Conservation (phyloP, 2,797 vertebrate species). For the Lemur catta region DNA sequence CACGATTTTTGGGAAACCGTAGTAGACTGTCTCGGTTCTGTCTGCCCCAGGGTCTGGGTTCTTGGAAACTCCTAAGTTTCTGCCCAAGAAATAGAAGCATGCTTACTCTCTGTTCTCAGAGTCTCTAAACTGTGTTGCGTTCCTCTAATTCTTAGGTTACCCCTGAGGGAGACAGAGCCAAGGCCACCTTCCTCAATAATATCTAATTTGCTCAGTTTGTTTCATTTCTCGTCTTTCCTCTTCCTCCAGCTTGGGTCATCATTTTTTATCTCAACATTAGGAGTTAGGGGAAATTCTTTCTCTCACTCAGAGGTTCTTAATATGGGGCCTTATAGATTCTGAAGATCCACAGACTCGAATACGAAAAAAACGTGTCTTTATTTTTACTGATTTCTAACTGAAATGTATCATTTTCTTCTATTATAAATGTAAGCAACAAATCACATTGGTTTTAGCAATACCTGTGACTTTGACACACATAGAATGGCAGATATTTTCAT, state of each 20-base stretch:
- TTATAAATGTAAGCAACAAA: not conserved
- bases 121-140: not conserved
- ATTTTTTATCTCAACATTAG: not conserved
- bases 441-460: not conserved
- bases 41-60: not conserved
- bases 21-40: not conserved
- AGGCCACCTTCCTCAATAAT: not conserved
- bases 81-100: not conserved
- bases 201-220: not conserved
- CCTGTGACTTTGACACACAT: not conserved
- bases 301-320: not conserved
- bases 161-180: not conserved
- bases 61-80: not conserved
- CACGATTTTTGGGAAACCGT: not conserved
- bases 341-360: not conserved
- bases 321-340: not conserved
- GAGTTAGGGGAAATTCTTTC: not conserved
- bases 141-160: not conserved
- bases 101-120: not conserved
- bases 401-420: not conserved
- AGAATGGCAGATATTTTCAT: not conserved
- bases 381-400: not conserved
- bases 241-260: not conserved
- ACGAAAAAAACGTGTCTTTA: not conserved
- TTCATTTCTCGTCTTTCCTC: not conserved